Evolutionary conservation across 1,140 invertebrate genomes (phyloP).

Genomic region (Proctacanthus coquilletti): DNA sequence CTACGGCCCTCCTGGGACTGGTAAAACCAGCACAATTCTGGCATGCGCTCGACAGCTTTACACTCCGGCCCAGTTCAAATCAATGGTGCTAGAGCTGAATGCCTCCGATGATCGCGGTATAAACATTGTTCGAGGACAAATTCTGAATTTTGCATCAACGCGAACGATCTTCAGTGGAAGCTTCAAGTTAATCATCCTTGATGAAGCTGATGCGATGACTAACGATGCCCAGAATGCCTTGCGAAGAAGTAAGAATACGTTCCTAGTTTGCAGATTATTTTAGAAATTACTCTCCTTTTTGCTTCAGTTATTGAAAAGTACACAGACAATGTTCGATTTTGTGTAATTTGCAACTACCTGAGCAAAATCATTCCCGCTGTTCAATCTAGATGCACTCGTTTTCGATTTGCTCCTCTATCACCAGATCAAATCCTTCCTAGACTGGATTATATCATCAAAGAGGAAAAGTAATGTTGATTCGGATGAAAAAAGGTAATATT

Average conservation of each 20-base stretch:
- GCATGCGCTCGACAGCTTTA: constrained; percentile 93
- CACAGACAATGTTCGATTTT: constrained; percentile 95
- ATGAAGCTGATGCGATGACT: constrained; percentile 99
- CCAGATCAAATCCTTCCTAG: constrained; percentile 79
- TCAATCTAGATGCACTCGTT: constrained; percentile 94
- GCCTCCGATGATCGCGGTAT: constrained; percentile 99
- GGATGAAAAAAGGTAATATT: background rate
- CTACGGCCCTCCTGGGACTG: constrained; percentile 97
- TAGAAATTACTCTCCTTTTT: no score
- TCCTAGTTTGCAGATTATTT: no score
- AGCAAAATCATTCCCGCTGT: constrained; percentile 97
- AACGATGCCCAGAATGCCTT: constrained; percentile 98
- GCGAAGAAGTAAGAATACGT: constrained; percentile 67
- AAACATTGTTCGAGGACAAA: constrained; percentile 85
- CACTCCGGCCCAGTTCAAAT: constrained; percentile 49
- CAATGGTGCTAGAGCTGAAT: constrained; percentile 80
- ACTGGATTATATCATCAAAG: constrained; percentile 65
- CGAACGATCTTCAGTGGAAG: constrained; percentile 86
- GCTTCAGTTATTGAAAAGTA: constrained; percentile 93
- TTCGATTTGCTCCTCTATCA: constrained; percentile 86
- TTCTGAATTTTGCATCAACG: constrained; percentile 97
- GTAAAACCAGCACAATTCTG: constrained; percentile 96
- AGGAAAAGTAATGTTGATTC: constrained; percentile 57
- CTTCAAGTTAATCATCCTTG: constrained; percentile 93
- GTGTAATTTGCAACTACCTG: constrained; percentile 97